These are phyloP conservation scores for Melanostoma mellinum DNA, from an alignment of 2,888 invertebrate species.

Conservation along the genomic window DNA sequence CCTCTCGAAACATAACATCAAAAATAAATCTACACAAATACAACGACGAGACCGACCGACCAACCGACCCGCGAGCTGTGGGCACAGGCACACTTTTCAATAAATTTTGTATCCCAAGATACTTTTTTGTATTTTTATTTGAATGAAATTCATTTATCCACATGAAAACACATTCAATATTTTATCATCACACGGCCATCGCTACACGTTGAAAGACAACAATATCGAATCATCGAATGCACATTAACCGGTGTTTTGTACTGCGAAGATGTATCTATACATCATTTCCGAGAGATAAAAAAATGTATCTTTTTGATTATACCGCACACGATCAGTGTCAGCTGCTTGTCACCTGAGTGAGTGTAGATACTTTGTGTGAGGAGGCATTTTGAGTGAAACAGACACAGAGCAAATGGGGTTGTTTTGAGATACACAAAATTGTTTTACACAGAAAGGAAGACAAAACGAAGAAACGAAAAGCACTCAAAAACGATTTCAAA, in stretches of 20 bases:
- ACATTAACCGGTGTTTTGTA: conserved; percentile 52
- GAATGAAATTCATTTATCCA: conserved; percentile 29
- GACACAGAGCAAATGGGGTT: conserved; percentile 47
- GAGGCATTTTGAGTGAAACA: conserved; percentile 52
- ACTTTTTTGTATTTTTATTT: conserved; percentile 24
- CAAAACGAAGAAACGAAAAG: conserved; percentile 54
- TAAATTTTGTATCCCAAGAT: conserved; percentile 4
- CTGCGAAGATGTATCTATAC: conserved; percentile 44
- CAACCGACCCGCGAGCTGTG: conserved; percentile 6
- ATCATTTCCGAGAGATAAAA: conserved; percentile 41
- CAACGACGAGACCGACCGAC: conserved; percentile 15
- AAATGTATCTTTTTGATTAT: conserved; percentile 52
- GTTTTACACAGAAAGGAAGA: conserved; percentile 27
- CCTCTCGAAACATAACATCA: conserved; percentile 52
- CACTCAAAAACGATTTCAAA: conserved; percentile 53
- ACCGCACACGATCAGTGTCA: conserved; percentile 61
- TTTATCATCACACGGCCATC: conserved; percentile 23
- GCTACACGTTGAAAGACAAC: not conserved
- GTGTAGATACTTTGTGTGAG: conserved; percentile 40
- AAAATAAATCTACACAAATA: conserved; percentile 49
- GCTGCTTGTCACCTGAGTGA: conserved; percentile 66
- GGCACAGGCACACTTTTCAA: conserved; percentile 59
- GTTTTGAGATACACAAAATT: conserved; percentile 26
- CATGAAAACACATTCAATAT: conserved; percentile 10
- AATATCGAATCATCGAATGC: conserved; percentile 30